Conservation (phyloP, 2,888 invertebrate species). For the Drosophila robusta region DNA sequence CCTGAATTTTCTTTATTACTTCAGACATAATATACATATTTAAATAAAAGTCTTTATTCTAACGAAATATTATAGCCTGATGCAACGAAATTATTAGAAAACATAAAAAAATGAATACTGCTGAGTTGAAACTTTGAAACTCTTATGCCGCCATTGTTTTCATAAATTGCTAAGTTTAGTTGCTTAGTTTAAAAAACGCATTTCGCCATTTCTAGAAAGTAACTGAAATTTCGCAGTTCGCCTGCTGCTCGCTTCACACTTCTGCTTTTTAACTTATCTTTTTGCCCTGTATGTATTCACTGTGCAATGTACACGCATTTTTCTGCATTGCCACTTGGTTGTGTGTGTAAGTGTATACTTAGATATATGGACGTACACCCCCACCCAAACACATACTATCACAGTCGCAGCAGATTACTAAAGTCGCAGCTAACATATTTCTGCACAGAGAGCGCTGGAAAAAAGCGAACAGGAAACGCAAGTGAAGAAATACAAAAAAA, state of each 20-base stretch:
- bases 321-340: constrained; percentile 46
- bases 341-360: constrained; percentile 14
- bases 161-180: constrained; percentile 47
- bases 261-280: constrained; percentile 22
- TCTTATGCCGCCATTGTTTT: constrained; percentile 21
- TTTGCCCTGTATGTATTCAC: constrained; percentile 37
- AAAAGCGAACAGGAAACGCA: constrained; percentile 53
- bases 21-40: not conserved
- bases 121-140: constrained; percentile 7
- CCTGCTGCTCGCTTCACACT: constrained; percentile 9
- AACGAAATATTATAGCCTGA: too few relatives aligned
- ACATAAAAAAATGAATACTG: too few relatives aligned
- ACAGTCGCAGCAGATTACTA: constrained; percentile 66
- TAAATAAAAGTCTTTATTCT: too few relatives aligned
- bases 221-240: constrained; percentile 47
- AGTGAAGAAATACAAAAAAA: constrained; percentile 43
- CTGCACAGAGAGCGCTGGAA: constrained; percentile 36
- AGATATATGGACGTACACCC: constrained; percentile 5
- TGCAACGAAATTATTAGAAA: too few relatives aligned
- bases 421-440: constrained; percentile 77
- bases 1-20: not conserved
- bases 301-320: constrained; percentile 59
- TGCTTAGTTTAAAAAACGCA: constrained; percentile 28
- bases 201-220: constrained; percentile 37
- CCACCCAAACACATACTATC: constrained; percentile 14